Evolutionary conservation across 2,113 vertebrate genomes (phyloP), one percentile per base, ranked within the genome.

Genomic region (Notothenia rossii): DNA sequence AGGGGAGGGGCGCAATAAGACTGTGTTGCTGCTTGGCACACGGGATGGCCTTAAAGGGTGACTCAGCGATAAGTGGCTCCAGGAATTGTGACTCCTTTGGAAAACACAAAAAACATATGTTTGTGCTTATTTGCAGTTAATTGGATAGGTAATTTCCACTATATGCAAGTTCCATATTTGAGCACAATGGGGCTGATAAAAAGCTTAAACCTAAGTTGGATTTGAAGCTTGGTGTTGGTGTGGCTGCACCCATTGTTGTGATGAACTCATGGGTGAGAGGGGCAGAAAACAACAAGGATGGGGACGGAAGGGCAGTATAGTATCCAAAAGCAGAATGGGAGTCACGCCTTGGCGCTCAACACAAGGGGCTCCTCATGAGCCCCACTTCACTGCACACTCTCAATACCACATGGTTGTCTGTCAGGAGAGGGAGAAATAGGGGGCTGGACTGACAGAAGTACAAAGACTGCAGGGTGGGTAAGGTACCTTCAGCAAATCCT

Each of bases 311-410:
- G 85, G 63, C 33, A 69, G 77, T 17, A 17, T 54, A 54, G 84
- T 46, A 48, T 73, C 73, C 56, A 67, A 83, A 82, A 88, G 88
- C 90, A 90, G 81, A 91, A 89, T 88, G 86, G 85, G 90, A 90
- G 93, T 94, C 92, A 94, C 90, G 89, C 92, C 92, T 93, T 88
- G 90, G 80, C 87, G 87, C 75, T 89, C 75, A 40, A 62, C 81
- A 84, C 91, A 86, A 80, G 89, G 72, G 82, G 84, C 88, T 83
- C 74, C 75, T 73, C 81, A 77, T 77, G 77, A 86, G 82, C 78
- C 82, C 70, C 81, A 84, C 86, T 89, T 61, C 77, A 82, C 80
- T 83, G 85, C 85, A 90, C 91, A 82, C 81, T 72, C 84, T 85
- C 81, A 74, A 86, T 69, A 46, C 77, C 84, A 89, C 91, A 89